Evolutionary conservation across 2,113 vertebrate species (phyloP), one percentile per base, ranked within the genome.

Genomic region (Proteles cristata): DNA sequence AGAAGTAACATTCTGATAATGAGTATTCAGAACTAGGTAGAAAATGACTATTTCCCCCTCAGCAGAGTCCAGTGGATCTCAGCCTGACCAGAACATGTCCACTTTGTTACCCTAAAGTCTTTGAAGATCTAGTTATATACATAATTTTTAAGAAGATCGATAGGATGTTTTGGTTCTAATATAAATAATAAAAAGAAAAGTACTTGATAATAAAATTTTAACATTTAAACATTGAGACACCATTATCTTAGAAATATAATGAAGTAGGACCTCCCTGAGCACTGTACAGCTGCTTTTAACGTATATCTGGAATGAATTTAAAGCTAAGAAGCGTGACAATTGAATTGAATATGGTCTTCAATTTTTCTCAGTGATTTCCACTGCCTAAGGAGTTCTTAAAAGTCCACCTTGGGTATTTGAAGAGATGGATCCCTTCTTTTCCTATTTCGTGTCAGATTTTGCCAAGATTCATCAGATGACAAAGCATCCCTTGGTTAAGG

Each of bases 371-470:
- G 50, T 45, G 9, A 94, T 65, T 84, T 69, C 77, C 31, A 50
- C 39, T 50, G 83, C 33, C 58, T 58, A 11, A 90, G 83, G 8
- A 84, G 48, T 58, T 66, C 23, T 26, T 88, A 63, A 94, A 73
- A 94, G 31, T 79, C 45, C 45, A 94, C 7, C 45, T 16, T 88
- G 81, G 43, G 16, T 33, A 86, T 25, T 55, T 35, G 39, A 76
- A 79, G 79, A 23, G 68, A 79, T 31, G 10, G 8, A 81, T 15
- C 25, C n/a, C 17, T 88, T 80, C 31, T 53, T 91, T 63, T 83
- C 55, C 55, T 83, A 35, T 39, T 76, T 93, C 33, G 23, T 93
- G 31, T 53, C 58, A 90, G 91, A 93, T 88, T 94, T 84, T 93
- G 50, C 74, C 11, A 65, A 74, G 76, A 88, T 79, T 77, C 33